Percentiles rank a stretch among this genome's conserved stretches.
Evolutionary conservation across 2,888 invertebrate genomes (phyloP).

Genomic region (Deladenus siricidicola): DNA sequence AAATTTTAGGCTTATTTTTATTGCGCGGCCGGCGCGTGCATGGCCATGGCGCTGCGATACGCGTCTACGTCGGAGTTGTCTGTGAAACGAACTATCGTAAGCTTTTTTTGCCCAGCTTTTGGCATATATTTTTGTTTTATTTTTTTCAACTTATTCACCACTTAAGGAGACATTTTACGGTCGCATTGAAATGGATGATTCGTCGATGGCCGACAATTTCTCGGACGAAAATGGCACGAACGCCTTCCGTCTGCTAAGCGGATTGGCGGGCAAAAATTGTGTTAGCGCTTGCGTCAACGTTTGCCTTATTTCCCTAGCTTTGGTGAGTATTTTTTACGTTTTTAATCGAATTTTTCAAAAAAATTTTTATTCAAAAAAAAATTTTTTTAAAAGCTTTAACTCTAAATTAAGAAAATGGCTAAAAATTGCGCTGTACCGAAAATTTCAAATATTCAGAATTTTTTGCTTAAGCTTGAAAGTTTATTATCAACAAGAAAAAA

Average conservation of each 20-base stretch:
- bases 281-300: constrained; percentile 80
- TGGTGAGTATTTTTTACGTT: constrained; percentile 59
- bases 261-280: constrained; percentile 71
- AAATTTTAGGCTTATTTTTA: constrained; percentile 84
- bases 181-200: background rate
- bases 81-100: constrained; percentile 69
- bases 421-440: too few relatives aligned
- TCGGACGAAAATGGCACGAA: background rate
- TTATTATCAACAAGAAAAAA: too few relatives aligned
- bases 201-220: background rate
- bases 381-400: too few relatives aligned
- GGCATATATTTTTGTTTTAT: too few relatives aligned
- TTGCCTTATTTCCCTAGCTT: constrained; percentile 70
- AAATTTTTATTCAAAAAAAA: background rate
- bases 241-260: background rate
- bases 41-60: constrained; percentile 82
- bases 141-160: too few relatives aligned
- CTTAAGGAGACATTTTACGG: constrained; percentile 6
- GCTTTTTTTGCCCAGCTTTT: too few relatives aligned
- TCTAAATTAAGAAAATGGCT: too few relatives aligned
- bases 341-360: constrained; percentile 33
- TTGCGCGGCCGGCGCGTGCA: constrained; percentile 84
- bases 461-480: too few relatives aligned
- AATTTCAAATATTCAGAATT: too few relatives aligned
- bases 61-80: constrained; percentile 79